Evolutionary conservation across 2,797 vertebrate species (phyloP), one percentile per base, ranked within the genome.

Genomic region (Limnodromus scolopaceus): DNA sequence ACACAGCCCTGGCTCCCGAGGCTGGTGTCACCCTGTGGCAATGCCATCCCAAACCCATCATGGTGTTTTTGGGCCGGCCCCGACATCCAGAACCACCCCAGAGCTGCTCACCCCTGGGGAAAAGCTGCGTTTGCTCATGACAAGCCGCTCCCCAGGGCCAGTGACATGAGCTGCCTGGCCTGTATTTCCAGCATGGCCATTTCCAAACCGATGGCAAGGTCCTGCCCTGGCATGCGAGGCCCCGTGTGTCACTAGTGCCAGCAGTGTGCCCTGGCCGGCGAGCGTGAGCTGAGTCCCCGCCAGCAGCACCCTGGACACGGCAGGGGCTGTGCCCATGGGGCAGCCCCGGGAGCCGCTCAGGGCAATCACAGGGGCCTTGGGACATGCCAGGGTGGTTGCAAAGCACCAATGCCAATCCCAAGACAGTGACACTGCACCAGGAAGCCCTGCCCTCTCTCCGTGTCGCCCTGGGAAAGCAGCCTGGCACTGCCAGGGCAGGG

Each of bases 391-490:
- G 32, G 32, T 20, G 19, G 57, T 66, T 48, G 70, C 3, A 2
- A 70, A 84, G 69, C 1, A 0, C 54, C 0, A 2, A 7, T 49
- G 49, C 48, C 75, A 72, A 34, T 39, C 49, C 25, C 0, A 2
- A 65, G 53, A 68, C 38, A 0, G 2, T n/a, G 70, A 71, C 45
- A 45, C 14, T 14, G 22, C 36, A 28, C 25, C 36, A 61, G 84
- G 51, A 60, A 84, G 57, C 51, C 51, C 45, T 84, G 63, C 74
- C 74, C 32, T 46, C 66, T 54, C 63, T 57, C 38, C 4, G 8
- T 34, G 53, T 54, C 0, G 0, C 34, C 48, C 32, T 4, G 3
- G 32, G 49, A 49, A 57, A 74, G 24, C 45, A 36, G 39, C 0
- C 3, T 43, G 60, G 38, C 48, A 71, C 27, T 32, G 71, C 20